A percentile compares a stretch with the other conserved stretches of the same genome.
Conservation (phyloP, 2,888 invertebrate species). For the Netelia fuscicornis region DNA sequence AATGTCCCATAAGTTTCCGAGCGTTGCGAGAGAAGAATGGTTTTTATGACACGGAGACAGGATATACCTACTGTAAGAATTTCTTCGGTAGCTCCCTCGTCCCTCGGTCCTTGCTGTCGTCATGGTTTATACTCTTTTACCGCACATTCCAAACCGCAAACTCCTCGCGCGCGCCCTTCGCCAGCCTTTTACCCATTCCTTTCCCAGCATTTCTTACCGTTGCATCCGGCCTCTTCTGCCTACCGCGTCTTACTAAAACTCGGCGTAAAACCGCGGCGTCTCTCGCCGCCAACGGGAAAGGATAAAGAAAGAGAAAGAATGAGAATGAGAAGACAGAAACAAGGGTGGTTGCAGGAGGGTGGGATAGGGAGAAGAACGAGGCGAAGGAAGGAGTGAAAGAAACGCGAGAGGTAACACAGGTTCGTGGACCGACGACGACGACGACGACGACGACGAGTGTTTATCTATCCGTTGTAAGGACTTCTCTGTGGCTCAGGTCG, state of each 20-base stretch:
- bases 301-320: constrained; percentile 47
- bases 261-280: constrained; percentile 47
- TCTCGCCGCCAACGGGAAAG: constrained; percentile 43
- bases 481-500: constrained; percentile 47
- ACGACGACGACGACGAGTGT: constrained; percentile 56
- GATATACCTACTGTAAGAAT: constrained; percentile 6
- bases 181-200: constrained; percentile 24
- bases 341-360: background rate
- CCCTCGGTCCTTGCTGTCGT: constrained; percentile 6
- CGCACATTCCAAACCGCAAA: constrained; percentile 42
- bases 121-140: background rate
- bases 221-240: constrained; percentile 44
- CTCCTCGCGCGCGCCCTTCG: constrained; percentile 45
- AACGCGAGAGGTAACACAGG: constrained; percentile 62
- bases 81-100: background rate
- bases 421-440: constrained; percentile 45
- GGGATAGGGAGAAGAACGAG: background rate
- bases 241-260: constrained; percentile 33
- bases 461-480: constrained; percentile 63
- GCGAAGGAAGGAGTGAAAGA: constrained; percentile 36
- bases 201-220: constrained; percentile 39
- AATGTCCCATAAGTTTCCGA: background rate
- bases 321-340: constrained; percentile 36
- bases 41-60: constrained; percentile 2
- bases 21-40: background rate